These are phyloP conservation scores for Eulithis testata DNA, from an alignment of 2,888 invertebrate species.

Conservation along the genomic window DNA sequence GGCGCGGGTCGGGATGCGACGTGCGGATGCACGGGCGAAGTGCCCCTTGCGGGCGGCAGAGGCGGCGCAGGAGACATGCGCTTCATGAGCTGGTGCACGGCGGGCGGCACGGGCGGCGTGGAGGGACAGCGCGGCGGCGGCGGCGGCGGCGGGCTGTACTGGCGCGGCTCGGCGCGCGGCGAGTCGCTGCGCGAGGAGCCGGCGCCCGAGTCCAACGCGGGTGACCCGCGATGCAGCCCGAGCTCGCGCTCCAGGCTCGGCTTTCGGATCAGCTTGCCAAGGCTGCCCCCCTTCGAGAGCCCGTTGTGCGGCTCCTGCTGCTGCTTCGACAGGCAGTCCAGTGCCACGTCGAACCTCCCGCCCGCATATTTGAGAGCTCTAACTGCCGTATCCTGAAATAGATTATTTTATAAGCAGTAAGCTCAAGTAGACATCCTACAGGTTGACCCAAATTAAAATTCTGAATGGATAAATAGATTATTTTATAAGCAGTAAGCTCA, in stretches of 20 bases:
- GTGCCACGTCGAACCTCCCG: conserved; percentile 88
- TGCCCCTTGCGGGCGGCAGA: conserved; percentile 87
- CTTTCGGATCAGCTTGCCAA: conserved; percentile 90
- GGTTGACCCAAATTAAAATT: too few relatives aligned
- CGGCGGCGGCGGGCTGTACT: conserved; percentile 90
- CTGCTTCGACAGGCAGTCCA: conserved; percentile 88
- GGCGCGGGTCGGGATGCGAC: conserved; percentile 85
- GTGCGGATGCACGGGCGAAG: conserved; percentile 87
- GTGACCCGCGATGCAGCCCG: conserved; percentile 91
- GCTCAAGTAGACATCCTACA: too few relatives aligned
- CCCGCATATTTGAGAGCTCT: conserved; percentile 89
- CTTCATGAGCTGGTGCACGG: conserved; percentile 83
- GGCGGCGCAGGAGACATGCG: conserved; percentile 87
- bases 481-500: too few relatives aligned
- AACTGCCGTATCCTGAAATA: conserved; percentile 87
- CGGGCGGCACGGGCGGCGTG: conserved; percentile 87
- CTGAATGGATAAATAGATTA: too few relatives aligned
- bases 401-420: background rate
- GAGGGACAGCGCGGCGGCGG: conserved; percentile 90
- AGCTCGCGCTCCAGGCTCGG: conserved; percentile 95
- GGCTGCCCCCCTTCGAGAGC: conserved; percentile 75
- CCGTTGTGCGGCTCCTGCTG: conserved; percentile 84
- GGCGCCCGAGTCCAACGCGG: conserved; percentile 94
- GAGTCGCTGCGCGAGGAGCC: conserved; percentile 96
- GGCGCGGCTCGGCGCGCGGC: conserved; percentile 87